Evolutionary conservation across 2,797 vertebrate species (phyloP).

Genomic region (Masticophis lateralis): DNA sequence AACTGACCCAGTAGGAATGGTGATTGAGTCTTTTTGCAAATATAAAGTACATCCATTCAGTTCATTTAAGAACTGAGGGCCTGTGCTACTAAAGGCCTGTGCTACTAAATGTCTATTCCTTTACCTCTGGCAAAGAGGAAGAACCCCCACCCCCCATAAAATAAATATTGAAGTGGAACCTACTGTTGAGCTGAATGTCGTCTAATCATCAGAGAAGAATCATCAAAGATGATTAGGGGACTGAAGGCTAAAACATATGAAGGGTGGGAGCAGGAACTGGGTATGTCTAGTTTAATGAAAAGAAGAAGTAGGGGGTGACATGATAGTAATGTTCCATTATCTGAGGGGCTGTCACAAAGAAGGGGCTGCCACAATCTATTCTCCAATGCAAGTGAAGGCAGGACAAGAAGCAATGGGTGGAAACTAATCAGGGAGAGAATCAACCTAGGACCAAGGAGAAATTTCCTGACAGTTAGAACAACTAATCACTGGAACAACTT

Average conservation of each 20-base stretch:
- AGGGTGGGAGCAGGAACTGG: background rate
- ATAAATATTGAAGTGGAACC: slow-evolving; percentile 23
- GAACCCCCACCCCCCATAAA: background rate
- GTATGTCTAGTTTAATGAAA: background rate
- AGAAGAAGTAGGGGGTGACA: background rate
- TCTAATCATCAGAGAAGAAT: background rate
- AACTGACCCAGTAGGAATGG: slow-evolving; percentile 39
- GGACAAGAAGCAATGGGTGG: too few species aligned
- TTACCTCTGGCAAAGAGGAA: background rate
- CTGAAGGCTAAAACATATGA: background rate
- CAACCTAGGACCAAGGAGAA: background rate
- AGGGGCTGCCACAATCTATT: background rate
- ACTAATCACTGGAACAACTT: background rate
- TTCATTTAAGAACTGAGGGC: slow-evolving; percentile 28
- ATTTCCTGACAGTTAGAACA: background rate
- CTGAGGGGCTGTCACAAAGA: background rate
- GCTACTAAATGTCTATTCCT: slow-evolving; percentile 34
- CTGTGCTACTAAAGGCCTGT: slow-evolving; percentile 14
- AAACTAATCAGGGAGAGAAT: background rate
- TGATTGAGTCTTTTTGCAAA: slow-evolving; percentile 18
- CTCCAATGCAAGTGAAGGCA: background rate
- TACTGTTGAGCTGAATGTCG: background rate
- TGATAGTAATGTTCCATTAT: background rate
- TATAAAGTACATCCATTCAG: slow-evolving; percentile 27
- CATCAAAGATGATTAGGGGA: background rate